Evolutionary conservation across 2,888 invertebrate genomes (phyloP).

Genomic region (Notodonta ziczac): DNA sequence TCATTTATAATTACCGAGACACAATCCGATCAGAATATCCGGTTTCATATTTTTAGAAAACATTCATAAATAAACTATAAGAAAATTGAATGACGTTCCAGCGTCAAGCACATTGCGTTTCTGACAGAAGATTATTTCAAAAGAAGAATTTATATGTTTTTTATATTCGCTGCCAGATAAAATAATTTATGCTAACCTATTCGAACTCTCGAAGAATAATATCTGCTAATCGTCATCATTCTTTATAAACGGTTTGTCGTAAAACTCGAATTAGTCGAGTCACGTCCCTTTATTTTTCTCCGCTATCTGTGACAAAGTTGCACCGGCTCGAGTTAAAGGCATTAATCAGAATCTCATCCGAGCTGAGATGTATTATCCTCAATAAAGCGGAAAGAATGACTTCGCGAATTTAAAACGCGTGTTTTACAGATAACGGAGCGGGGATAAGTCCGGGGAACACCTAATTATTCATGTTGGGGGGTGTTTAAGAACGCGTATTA

Average conservation of each 20-base stretch:
- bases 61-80: constrained; percentile 43
- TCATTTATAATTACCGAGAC: constrained; percentile 54
- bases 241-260: constrained; percentile 42
- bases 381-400: constrained; percentile 82
- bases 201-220: constrained; percentile 4
- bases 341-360: constrained; percentile 81
- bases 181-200: constrained; percentile 15
- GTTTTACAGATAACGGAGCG: constrained; percentile 75
- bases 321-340: constrained; percentile 68
- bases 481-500: constrained; percentile 79
- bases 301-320: constrained; percentile 81
- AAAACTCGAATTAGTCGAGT: constrained; percentile 78
- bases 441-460: constrained; percentile 76
- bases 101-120: constrained; percentile 40
- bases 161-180: constrained; percentile 30
- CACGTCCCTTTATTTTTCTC: constrained; percentile 82
- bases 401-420: constrained; percentile 82
- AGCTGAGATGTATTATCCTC: constrained; percentile 81
- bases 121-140: constrained; percentile 61
- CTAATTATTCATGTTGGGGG: constrained; percentile 83
- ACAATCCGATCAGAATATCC: constrained; percentile 53
- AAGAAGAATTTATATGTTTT: constrained; percentile 63
- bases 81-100: constrained; percentile 50
- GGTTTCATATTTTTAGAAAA: constrained; percentile 59
- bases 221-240: constrained; percentile 19